Base-by-base conservation (phyloP, 2,797 vertebrate genomes). In the Lagorchestes hirsutus region DNA sequence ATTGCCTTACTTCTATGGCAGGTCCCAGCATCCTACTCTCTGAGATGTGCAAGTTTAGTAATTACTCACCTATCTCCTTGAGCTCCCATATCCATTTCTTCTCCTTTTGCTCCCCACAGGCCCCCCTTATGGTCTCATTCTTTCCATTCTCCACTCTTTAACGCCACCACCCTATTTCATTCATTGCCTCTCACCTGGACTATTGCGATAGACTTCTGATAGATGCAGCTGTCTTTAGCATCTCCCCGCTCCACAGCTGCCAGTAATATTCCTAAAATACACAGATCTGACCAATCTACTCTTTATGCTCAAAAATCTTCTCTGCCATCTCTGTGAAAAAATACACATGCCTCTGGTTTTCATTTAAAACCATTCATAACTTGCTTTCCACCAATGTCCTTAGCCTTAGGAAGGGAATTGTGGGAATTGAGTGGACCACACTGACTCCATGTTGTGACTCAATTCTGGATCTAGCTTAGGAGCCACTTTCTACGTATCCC, bases 161-260 rank as follows among this genome's bases (percentile, higher is more conserved):
- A 27, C 22, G 22, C 74, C 22, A 46, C 8, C 40, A 24, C 6
- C 22, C 40, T 46, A 11, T 10, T 16, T 27, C 74, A 27, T 40
- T 50, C 9, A 27, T 27, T 9, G 1, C 1, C 74, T 50, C 40
- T 87, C 40, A 27, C 40, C 40, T 87, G 40, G n/a, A 46, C 24
- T 87, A 27, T 82, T 82, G 74, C 9, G 12, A 11, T 27, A 40
- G 22, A 10, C 74, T 46, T 27, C 74, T 82, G 10, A 46, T 27
- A 3, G 74, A 3, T 46, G 9, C 40, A 46, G 22, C 22, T 87
- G 9, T 27, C 9, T 46, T 27, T 87, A 82, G 67, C 67, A 9
- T 46, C 8, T 0, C 6, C 6, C n/a, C 0, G 3, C 16, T 82
- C n/a, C n/a, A 22, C n/a, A 46, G 2, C n/a, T 46, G n/a, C n/a